These are phyloP conservation scores for Drosophila nigritarsus DNA, from an alignment of 2,888 invertebrate species.

Conservation along the genomic window DNA sequence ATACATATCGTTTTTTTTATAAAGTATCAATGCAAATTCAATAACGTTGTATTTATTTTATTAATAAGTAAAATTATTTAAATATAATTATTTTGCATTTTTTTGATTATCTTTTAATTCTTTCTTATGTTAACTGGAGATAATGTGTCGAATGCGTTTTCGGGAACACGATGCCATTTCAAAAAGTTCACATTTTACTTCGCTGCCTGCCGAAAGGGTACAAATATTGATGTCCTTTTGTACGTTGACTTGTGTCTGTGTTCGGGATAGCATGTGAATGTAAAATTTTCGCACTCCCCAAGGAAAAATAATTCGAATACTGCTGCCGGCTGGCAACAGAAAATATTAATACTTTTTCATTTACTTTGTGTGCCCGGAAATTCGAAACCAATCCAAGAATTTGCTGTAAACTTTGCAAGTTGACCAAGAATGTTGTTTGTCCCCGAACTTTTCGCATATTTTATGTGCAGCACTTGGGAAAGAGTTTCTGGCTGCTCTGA, in stretches of 20 bases:
- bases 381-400: conserved; percentile 32
- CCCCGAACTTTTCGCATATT: conserved; percentile 68
- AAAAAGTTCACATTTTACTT: conserved; percentile 60
- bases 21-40: background rate
- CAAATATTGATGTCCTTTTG: conserved; percentile 62
- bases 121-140: background rate
- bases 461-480: conserved; percentile 51
- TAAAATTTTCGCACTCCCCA: conserved; percentile 58
- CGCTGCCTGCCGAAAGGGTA: conserved; percentile 60
- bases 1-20: background rate
- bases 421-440: conserved; percentile 55
- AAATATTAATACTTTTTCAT: conserved; percentile 78
- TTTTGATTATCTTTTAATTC: no score
- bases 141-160: conserved; percentile 38
- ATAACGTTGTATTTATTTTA: background rate
- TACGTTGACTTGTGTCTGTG: conserved; percentile 18
- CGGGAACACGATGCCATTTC: conserved; percentile 46
- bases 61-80: background rate
- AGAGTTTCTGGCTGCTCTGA: conserved; percentile 22
- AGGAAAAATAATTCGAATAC: conserved; percentile 69
- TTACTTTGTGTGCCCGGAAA: conserved; percentile 49
- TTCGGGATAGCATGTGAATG: conserved; percentile 26
- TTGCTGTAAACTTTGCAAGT: conserved; percentile 58
- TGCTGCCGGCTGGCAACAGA: conserved; percentile 35
- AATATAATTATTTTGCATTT: background rate